Base-by-base conservation (phyloP, 2,888 invertebrate species). In the Apocheima hispidaria region DNA sequence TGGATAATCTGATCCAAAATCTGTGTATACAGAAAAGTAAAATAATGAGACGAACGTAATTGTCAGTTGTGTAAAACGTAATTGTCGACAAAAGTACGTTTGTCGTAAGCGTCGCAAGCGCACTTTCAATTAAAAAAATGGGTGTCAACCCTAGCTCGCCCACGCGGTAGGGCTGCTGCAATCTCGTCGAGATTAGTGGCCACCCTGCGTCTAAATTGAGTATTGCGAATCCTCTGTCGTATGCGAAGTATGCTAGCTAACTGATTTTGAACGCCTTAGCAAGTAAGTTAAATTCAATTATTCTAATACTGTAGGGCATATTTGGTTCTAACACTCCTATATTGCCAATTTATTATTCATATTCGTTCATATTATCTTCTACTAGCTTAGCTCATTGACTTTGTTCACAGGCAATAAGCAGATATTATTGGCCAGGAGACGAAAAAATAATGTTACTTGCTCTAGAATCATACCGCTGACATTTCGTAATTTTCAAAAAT, bases 151-250 rank as follows among this genome's bases (percentile, higher is more conserved):
- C 70, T 66, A 55, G 43, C 10, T 48, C 16, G 2, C 12, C 36
- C 16, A 50, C 58, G 72, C 67, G 70, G 72, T 72, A 72, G 72
- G 71, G 69, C 68, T 67, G 71, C 28, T 28, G 62, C 68, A 66
- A 71, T 71, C 65, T 51, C 35, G 48, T 41, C 58, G 49, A 60
- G 69, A 72, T 72, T 68, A 71, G 60, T 28, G 69, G 51, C 72
- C 60, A 63, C 67, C 63, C 60, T 55, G 60, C 50, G 65, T 60
- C 65, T 38, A 68, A 68, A 70, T 68, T 68, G 65, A 63, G 59
- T 61, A 54, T 61, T 63, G 65, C 68, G 61, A 68, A 68, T 68
- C 66, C 48, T 58, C 62, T 63, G 54, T 56, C 58, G 18, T 28
- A 59, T 50, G 53, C 46, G n/a, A 7, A 9, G 16, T 48, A 28